Percentiles rank a stretch among this genome's conserved stretches.
Conservation (phyloP, 1,140 invertebrate genomes). For the Diorhabda elongata region DNA sequence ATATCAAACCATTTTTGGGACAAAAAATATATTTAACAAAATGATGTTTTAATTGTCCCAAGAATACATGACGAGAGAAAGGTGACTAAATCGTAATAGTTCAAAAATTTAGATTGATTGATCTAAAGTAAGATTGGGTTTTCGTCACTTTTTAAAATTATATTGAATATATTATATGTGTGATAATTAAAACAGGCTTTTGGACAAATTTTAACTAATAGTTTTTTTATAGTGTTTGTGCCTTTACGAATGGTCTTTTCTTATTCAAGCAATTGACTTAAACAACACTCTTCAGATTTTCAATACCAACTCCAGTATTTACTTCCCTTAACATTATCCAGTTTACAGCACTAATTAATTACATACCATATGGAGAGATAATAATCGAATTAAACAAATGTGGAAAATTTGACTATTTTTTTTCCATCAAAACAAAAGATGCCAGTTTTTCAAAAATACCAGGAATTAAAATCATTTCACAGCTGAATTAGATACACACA, state of each 20-base stretch:
- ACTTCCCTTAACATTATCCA: no score
- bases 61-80: neutral
- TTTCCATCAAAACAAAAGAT: no score
- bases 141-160: constrained; percentile 1
- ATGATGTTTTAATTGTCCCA: neutral
- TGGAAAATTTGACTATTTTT: no score
- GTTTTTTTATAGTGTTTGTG: constrained; percentile 31
- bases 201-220: constrained; percentile 30
- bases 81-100: constrained; percentile 2
- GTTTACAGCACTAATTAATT: no score
- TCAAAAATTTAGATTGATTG: neutral
- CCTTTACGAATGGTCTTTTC: constrained; percentile 24
- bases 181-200: constrained; percentile 28
- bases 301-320: no score
- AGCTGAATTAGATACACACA: no score
- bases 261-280: neutral
- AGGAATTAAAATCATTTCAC: no score
- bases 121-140: neutral
- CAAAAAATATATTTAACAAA: neutral
- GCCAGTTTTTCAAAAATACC: no score
- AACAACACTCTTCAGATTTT: no score
- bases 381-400: no score
- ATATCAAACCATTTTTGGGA: constrained; percentile 7
- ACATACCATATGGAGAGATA: no score
- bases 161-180: constrained; percentile 15